These are phyloP conservation scores for Platichthys flesus DNA, from an alignment of 2,113 vertebrate species.

Conservation along the genomic window DNA sequence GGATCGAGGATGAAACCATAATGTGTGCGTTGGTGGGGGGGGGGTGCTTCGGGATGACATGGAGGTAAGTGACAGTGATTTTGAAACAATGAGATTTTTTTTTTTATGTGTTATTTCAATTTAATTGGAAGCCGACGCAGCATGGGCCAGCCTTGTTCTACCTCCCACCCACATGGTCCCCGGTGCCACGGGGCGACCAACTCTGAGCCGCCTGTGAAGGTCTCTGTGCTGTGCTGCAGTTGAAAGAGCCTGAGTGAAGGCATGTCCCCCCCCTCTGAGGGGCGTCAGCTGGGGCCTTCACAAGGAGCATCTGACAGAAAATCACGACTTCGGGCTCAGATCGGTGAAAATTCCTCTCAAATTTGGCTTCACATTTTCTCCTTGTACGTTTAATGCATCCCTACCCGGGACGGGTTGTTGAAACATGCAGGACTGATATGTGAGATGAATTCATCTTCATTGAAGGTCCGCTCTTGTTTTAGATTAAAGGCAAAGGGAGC, in stretches of 20 bases:
- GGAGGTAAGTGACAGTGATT: conserved; percentile 38
- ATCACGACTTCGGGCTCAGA: conserved; percentile 5
- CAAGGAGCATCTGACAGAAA: conserved; percentile 1
- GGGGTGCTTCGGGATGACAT: conserved; percentile 13
- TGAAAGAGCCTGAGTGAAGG: conserved; percentile 46
- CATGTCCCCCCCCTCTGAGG: conserved; percentile 10
- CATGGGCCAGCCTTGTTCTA: conserved; percentile 42
- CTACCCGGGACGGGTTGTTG: too few species aligned
- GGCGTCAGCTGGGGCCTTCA: conserved; percentile 35
- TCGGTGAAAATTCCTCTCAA: conserved; percentile 1
- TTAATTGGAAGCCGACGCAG: conserved; percentile 64
- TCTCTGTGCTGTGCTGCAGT: conserved; percentile 43
- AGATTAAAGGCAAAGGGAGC: too few species aligned
- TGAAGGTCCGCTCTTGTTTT: too few species aligned
- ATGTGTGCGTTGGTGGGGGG: not conserved
- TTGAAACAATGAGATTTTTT: conserved; percentile 34
- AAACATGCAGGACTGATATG: too few species aligned
- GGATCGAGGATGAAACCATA: conserved; percentile 10
- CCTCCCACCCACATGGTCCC: conserved; percentile 32
- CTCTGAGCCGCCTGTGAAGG: conserved; percentile 35
- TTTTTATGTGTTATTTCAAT: conserved; percentile 18
- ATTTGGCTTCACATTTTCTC: not conserved
- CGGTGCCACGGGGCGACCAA: conserved; percentile 27
- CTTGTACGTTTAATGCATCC: not conserved
- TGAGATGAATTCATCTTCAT: too few species aligned